phyloP scores from a whole-genome alignment of 2,113 vertebrate genomes.

The Psophia crepitans region DNA sequence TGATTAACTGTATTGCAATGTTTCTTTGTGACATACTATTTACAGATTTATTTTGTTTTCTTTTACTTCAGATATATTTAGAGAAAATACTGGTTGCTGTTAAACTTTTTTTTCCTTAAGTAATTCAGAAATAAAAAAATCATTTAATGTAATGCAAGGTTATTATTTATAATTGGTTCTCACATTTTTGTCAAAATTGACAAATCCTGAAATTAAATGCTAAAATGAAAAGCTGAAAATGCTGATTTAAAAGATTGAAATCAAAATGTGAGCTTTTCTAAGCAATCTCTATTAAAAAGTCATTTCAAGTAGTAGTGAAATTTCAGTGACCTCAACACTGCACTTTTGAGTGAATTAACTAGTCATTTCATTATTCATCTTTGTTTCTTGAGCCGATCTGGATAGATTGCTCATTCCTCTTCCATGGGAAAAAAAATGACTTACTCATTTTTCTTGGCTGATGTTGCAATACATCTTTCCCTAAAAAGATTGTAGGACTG shows the following conservation, averaged over 20 bases:
- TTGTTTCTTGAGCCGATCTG: conserved; percentile 3
- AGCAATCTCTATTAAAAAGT: neutral
- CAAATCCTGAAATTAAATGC: neutral
- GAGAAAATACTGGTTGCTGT: neutral
- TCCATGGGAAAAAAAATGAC: conserved; percentile 14
- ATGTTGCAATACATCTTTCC: conserved; percentile 45
- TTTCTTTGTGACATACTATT: neutral
- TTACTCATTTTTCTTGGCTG: conserved; percentile 56
- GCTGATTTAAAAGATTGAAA: neutral
- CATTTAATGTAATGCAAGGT: neutral
- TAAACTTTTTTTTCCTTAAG: neutral
- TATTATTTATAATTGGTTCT: neutral
- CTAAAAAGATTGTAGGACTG: neutral
- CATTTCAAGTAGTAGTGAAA: neutral
- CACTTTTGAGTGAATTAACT: conserved; percentile 12
- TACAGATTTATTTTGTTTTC: neutral
- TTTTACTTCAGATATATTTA: neutral
- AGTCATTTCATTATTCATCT: conserved; percentile 44
- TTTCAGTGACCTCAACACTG: neutral
- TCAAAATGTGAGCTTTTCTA: neutral
- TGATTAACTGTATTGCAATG: neutral
- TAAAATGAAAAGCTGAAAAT: neutral
- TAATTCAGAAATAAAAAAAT: neutral
- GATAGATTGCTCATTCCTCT: conserved; percentile 20
- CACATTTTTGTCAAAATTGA: neutral